Conservation (phyloP, 2,888 invertebrate species). For the Troglohyphantes excavatus region DNA sequence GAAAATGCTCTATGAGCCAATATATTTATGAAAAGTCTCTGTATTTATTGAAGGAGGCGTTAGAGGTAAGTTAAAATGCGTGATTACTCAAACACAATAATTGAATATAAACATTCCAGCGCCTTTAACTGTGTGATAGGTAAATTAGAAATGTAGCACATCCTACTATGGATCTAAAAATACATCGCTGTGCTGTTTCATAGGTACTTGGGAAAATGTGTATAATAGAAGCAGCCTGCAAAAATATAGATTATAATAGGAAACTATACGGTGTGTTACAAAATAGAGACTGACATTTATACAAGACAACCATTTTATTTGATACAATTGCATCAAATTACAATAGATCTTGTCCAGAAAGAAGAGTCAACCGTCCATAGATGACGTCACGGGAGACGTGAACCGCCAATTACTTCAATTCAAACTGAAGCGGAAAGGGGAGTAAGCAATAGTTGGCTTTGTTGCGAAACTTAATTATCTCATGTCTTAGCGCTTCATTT, state of each 20-base stretch:
- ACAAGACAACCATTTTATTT: constrained; percentile 14
- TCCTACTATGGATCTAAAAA: constrained; percentile 62
- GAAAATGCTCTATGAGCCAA: constrained; percentile 69
- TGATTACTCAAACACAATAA: constrained; percentile 52
- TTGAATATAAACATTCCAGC: constrained; percentile 61
- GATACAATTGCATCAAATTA: constrained; percentile 17
- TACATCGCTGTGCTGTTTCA: constrained; percentile 75
- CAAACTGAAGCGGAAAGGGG: background rate
- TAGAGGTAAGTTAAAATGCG: constrained; percentile 72
- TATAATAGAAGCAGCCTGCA: constrained; percentile 68
- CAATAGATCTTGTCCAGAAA: constrained; percentile 46
- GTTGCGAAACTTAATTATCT: too few species aligned
- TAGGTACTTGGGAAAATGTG: constrained; percentile 67
- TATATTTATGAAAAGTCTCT: constrained; percentile 76
- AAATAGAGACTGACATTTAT: constrained; percentile 42
- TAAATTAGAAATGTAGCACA: constrained; percentile 74
- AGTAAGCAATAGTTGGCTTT: too few species aligned
- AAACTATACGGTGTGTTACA: constrained; percentile 56
- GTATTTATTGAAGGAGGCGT: constrained; percentile 75
- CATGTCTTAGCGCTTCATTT: too few species aligned
- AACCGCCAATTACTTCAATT: background rate
- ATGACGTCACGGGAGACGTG: constrained; percentile 53
- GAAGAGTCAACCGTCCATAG: constrained; percentile 63
- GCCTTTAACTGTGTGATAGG: constrained; percentile 78
- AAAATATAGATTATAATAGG: constrained; percentile 69